Conservation (phyloP, 2,113 vertebrate species). For the Micronycteris hirsuta region DNA sequence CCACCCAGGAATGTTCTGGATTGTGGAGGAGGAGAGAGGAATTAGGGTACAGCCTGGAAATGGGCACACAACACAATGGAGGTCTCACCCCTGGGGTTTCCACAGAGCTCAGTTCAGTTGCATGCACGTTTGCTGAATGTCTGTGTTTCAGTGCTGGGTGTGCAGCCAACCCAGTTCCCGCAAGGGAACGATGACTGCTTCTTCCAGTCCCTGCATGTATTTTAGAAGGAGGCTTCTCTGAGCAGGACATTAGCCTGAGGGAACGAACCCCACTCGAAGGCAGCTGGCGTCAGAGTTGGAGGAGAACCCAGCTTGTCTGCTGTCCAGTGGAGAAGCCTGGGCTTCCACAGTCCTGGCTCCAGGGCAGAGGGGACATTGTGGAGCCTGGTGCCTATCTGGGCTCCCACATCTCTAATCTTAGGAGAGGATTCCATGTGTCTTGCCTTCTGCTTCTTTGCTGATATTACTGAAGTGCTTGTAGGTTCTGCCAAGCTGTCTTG, state of each 20-base stretch:
- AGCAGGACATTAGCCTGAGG: background rate
- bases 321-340: background rate
- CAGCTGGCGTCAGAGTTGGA: fast-evolving
- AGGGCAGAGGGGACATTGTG: background rate
- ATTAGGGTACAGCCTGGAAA: background rate
- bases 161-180: background rate
- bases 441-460: background rate
- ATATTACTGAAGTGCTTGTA: background rate
- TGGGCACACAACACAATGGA: background rate
- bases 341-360: fast-evolving
- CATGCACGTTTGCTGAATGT: background rate
- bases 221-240: background rate
- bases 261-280: background rate
- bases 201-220: background rate
- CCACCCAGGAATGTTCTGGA: background rate
- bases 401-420: background rate
- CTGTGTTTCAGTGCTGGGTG: background rate
- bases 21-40: background rate
- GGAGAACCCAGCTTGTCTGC: background rate
- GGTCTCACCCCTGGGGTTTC: too few relatives aligned
- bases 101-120: background rate
- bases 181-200: background rate
- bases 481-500: background rate
- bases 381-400: too few relatives aligned
- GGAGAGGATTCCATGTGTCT: background rate